Conservation (phyloP, 2,113 vertebrate genomes). For the Hiodon alosoides region DNA sequence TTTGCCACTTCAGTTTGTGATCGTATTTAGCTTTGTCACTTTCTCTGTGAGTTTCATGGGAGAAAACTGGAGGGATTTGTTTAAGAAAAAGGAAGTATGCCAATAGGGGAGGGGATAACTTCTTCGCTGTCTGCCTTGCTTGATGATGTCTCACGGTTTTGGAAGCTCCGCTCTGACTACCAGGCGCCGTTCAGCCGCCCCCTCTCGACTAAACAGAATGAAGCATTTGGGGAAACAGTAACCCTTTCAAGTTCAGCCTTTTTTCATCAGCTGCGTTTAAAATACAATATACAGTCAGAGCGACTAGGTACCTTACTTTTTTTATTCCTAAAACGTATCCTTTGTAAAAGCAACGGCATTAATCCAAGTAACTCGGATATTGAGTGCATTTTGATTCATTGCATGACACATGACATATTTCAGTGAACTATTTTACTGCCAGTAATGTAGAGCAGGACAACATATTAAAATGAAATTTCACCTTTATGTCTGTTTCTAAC, state of each 20-base stretch:
- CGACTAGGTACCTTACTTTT: slow-evolving; percentile 46
- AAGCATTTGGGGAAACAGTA: slow-evolving; percentile 71
- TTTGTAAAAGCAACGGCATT: slow-evolving; percentile 44
- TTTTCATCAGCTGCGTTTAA: slow-evolving; percentile 66
- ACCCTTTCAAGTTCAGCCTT: slow-evolving; percentile 70
- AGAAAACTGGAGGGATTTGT: slow-evolving; percentile 49
- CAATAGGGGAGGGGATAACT: slow-evolving; percentile 53
- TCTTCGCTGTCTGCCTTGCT: slow-evolving; percentile 71
- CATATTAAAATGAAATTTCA: neutral
- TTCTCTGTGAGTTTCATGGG: slow-evolving; percentile 53
- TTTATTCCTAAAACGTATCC: slow-evolving; percentile 46
- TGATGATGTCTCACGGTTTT: slow-evolving; percentile 72
- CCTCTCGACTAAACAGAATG: slow-evolving; percentile 73
- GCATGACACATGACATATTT: slow-evolving; percentile 13
- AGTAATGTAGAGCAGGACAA: neutral
- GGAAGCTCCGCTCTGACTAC: slow-evolving; percentile 70
- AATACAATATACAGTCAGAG: slow-evolving; percentile 62
- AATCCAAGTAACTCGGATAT: neutral
- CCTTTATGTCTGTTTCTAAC: neutral
- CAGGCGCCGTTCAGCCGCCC: slow-evolving; percentile 75
- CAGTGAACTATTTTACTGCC: neutral
- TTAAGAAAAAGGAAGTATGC: slow-evolving; percentile 57
- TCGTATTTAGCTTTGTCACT: slow-evolving; percentile 62
- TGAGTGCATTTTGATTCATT: neutral
- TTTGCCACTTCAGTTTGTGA: slow-evolving; percentile 58